Percentiles rank a stretch among this genome's conserved stretches.
Conservation (phyloP, 2,113 vertebrate species). For the Sinocyclocheilus anophthalmus region DNA sequence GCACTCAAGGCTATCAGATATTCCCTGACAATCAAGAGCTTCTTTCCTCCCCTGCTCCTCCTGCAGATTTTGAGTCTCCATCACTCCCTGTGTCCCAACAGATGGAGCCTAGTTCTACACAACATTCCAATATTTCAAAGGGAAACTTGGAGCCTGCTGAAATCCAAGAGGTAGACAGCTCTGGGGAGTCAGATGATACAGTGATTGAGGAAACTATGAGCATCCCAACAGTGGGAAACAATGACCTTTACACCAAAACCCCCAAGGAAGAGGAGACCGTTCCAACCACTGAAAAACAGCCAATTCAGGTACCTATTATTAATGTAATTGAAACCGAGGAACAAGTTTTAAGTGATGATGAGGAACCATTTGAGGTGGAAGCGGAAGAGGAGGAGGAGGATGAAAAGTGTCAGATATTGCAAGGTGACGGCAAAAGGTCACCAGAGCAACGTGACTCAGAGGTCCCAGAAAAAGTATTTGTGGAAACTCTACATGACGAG, state of each 20-base stretch:
- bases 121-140: constrained; percentile 48
- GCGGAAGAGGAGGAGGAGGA: constrained; percentile 59
- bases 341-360: constrained; percentile 75
- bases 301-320: constrained; percentile 77
- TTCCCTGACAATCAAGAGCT: constrained; percentile 22
- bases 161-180: constrained; percentile 81
- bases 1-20: constrained; percentile 44
- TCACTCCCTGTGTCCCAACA: constrained; percentile 43
- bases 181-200: constrained; percentile 88
- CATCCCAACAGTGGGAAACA: constrained; percentile 3
- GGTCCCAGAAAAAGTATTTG: constrained; percentile 33
- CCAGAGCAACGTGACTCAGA: constrained; percentile 48
- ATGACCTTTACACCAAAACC: constrained; percentile 33
- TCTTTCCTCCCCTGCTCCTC: constrained; percentile 58
- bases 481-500: constrained; percentile 59
- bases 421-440: constrained; percentile 55
- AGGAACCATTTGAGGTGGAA: constrained; percentile 65
- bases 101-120: constrained; percentile 50
- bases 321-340: constrained; percentile 81
- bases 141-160: constrained; percentile 65
- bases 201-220: constrained; percentile 80
- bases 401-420: constrained; percentile 63
- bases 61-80: constrained; percentile 61
- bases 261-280: constrained; percentile 51
- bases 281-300: constrained; percentile 61